Conservation (phyloP, 2,113 vertebrate genomes). For the Phyllostomus discolor region DNA sequence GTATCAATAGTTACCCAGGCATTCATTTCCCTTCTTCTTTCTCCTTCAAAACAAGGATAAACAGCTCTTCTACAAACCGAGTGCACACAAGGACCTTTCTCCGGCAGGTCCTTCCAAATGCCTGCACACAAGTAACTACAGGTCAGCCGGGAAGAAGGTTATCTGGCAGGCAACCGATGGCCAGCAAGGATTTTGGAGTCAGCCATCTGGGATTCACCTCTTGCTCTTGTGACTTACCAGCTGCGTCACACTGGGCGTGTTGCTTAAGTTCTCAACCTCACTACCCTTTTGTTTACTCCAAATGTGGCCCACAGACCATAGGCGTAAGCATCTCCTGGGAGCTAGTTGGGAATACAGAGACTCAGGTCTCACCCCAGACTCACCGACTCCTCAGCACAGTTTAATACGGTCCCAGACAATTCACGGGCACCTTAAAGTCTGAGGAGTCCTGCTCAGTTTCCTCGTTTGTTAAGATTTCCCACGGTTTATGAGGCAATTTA, state of each 20-base stretch:
- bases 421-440: background rate
- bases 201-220: background rate
- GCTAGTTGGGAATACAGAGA: background rate
- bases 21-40: background rate
- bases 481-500: background rate
- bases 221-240: background rate
- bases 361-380: background rate
- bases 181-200: background rate
- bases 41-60: background rate
- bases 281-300: background rate
- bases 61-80: background rate
- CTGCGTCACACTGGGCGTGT: background rate
- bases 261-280: background rate
- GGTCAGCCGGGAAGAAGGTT: background rate
- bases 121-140: background rate
- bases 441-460: background rate
- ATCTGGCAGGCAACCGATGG: background rate
- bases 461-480: background rate
- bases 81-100: background rate
- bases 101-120: background rate
- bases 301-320: background rate
- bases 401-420: background rate
- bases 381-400: background rate
- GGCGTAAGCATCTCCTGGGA: background rate
- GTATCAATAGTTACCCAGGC: background rate